A percentile compares a stretch with the other conserved stretches of the same genome.
Evolutionary conservation across 64 coral and sea anemone genomes (phyloP).

Genomic region (Porites lutea): DNA sequence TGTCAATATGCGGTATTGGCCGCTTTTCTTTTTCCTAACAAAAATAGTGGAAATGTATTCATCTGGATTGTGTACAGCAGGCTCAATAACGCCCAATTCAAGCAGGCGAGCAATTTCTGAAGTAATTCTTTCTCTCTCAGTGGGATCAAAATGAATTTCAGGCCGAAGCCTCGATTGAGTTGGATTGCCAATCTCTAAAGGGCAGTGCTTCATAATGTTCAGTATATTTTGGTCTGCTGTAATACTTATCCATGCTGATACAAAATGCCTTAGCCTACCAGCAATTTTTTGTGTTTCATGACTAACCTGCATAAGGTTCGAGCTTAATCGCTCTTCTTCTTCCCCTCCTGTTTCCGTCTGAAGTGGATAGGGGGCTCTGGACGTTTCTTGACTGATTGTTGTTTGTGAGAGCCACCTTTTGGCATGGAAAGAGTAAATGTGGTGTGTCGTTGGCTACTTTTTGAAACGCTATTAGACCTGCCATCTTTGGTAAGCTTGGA

Average conservation of each 20-base stretch:
- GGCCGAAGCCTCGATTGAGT: conserved; percentile 28
- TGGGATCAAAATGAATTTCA: too few species aligned
- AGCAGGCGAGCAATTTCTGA: conserved; percentile 46
- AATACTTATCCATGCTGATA: conserved; percentile 42
- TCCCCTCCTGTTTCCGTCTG: conserved; percentile 50
- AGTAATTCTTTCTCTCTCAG: conserved; percentile 28
- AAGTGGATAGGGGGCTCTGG: conserved; percentile 59
- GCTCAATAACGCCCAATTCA: conserved; percentile 36
- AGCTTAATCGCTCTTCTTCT: conserved; percentile 41
- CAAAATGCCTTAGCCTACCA: conserved; percentile 71
- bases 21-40: conserved; percentile 63
- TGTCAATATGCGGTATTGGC: conserved; percentile 38
- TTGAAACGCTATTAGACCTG: not conserved
- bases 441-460: conserved; percentile 19
- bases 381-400: conserved; percentile 65
- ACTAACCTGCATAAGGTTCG: conserved; percentile 44
- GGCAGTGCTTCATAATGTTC: conserved; percentile 47
- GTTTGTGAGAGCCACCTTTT: too few species aligned
- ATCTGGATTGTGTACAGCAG: conserved; percentile 29
- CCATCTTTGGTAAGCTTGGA: conserved; percentile 30
- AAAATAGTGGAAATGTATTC: conserved; percentile 67
- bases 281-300: conserved; percentile 2
- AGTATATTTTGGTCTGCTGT: conserved; percentile 62
- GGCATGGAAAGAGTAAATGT: too few species aligned
- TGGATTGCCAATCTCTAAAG: conserved; percentile 43